A percentile compares a stretch with the other conserved stretches of the same genome.
These are phyloP conservation scores for Drosophila murphyi DNA, from an alignment of 1,140 invertebrate genomes.

Conservation along the genomic window DNA sequence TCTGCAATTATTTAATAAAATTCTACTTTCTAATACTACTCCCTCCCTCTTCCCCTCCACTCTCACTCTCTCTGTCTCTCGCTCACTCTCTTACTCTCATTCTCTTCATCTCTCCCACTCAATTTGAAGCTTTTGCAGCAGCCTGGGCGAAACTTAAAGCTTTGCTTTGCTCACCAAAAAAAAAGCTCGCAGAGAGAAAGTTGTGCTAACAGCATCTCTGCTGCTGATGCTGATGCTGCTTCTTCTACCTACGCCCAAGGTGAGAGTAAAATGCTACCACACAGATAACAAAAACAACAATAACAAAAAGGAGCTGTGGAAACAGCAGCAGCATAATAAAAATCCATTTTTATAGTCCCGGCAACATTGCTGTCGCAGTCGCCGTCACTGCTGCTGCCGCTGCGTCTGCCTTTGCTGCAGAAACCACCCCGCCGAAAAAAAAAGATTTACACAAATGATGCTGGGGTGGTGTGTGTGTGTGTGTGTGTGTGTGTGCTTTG, in stretches of 20 bases:
- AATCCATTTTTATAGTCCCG: slow-evolving; percentile 81
- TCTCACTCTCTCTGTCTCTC: neutral
- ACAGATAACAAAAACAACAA: slow-evolving; percentile 57
- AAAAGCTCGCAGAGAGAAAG: slow-evolving; percentile 41
- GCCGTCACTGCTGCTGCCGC: slow-evolving; percentile 34
- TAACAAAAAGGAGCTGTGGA: slow-evolving; percentile 10
- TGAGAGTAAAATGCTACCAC: slow-evolving; percentile 58
- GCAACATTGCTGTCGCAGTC: slow-evolving; percentile 43
- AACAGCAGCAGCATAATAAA: slow-evolving; percentile 64
- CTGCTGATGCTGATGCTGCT: slow-evolving; percentile 1
- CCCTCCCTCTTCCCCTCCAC: neutral
- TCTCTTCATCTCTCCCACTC: neutral
- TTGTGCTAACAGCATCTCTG: slow-evolving; percentile 30
- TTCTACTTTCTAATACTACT: slow-evolving; percentile 1
- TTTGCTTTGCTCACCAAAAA: slow-evolving; percentile 14
- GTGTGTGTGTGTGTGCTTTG: slow-evolving; percentile 11
- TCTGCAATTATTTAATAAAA: slow-evolving; percentile 15
- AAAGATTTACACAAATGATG: slow-evolving; percentile 56
- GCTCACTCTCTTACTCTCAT: neutral
- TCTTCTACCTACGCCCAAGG: slow-evolving; percentile 44
- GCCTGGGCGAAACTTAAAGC: slow-evolving; percentile 46
- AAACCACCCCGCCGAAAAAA: slow-evolving; percentile 58
- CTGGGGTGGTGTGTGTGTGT: slow-evolving; percentile 42
- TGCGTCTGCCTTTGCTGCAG: slow-evolving; percentile 17
- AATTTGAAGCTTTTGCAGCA: slow-evolving; percentile 5